Base-by-base conservation (phyloP, 2,113 vertebrate species). In the Lates calcarifer region DNA sequence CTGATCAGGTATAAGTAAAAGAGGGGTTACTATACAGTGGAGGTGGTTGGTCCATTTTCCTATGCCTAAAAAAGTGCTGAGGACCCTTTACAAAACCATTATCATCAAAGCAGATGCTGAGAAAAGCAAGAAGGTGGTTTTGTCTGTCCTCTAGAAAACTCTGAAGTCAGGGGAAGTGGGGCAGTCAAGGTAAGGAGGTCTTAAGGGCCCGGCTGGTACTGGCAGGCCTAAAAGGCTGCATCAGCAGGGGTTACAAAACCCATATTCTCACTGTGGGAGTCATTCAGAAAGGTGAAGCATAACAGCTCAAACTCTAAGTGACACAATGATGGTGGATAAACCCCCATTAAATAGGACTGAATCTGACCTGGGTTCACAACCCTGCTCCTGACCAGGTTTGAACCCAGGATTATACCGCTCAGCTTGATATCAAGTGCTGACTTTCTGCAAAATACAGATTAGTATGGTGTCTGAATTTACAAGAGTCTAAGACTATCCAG, bases 81-180 rank as follows among this genome's bases (percentile, higher is more conserved):
- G n/a, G 13, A 51, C 18, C 47, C 26, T 69, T 49, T 67, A 37
- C n/a, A 26, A 18, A 55, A 10, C 22, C 1, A 8, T n/a, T 41
- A 47, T 69, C 20, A 26, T 24, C 13, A 10, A 49, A 70, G 26
- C 13, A 18, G n/a, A 60, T 47, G 39, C 49, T 18, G 29, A 18
- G 7, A 57, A 29, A 17, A 5, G 15, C 13, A 26, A 41, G 20
- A 41, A 12, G n/a, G n/a, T 15, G 12, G 13, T 49, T 39, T 41
- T 62, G 33, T 33, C 22, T 20, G 1, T 53, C 12, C 51, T 71
- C 39, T 37, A n/a, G 31, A 68, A 83, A 78, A 39, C 22, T 72
- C 6, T 57, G 4, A 53, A 66, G 37, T 72, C 3, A 1, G 49
- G 12, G 39, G 31, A 78, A 63, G 14, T 53, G 26, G 45, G 45